phyloP scores from a whole-genome alignment of 2,113 vertebrate genomes.

The Epinephelus cyanopodus region DNA sequence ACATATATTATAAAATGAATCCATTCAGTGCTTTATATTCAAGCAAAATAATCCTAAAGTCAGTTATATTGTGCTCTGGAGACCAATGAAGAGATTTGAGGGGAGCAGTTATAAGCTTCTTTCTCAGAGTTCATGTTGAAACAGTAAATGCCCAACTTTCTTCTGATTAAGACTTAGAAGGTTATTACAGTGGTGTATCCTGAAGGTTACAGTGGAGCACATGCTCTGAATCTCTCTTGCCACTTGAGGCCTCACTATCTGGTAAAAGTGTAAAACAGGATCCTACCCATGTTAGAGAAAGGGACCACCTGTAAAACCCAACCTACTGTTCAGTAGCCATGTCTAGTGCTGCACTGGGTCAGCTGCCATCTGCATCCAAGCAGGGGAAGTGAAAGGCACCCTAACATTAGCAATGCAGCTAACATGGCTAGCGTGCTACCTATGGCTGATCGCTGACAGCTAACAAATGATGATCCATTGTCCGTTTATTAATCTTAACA shows the following conservation, averaged over 20 bases:
- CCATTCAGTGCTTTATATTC: background rate
- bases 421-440: too few species aligned
- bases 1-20: slow-evolving; percentile 15
- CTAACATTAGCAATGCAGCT: too few species aligned
- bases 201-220: background rate
- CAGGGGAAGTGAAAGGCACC: too few species aligned
- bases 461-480: too few species aligned
- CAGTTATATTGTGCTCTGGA: background rate
- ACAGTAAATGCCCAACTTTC: background rate
- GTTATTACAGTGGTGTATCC: background rate
- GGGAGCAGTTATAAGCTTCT: background rate
- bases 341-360: background rate
- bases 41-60: background rate
- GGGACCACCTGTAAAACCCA: slow-evolving; percentile 22
- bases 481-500: too few species aligned
- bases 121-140: background rate
- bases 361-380: background rate
- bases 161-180: background rate
- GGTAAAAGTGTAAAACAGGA: background rate
- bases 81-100: background rate
- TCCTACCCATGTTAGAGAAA: background rate
- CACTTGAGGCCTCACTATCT: background rate
- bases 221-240: background rate
- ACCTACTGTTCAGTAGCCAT: background rate
- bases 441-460: too few species aligned